Base-by-base conservation (phyloP, 2,113 vertebrate species). In the Pampusana beccarii region DNA sequence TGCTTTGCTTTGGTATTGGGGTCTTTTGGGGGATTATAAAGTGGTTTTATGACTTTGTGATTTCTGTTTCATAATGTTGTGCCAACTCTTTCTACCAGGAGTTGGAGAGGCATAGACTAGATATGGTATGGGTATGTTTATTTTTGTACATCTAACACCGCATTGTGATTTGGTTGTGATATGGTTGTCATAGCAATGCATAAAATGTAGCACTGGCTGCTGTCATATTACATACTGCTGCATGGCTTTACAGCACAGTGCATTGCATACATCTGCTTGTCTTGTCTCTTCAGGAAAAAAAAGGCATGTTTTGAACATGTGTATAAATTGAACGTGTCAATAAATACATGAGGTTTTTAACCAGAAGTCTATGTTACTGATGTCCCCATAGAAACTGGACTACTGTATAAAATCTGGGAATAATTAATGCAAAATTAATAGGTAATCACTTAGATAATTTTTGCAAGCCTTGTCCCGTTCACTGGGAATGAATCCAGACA, bases 51-150 rank as follows among this genome's bases (percentile, higher is more conserved):
- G 97, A 98, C 98, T 98, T 97, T 99, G 97, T 98, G 98, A 98
- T 99, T 98, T 98, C 99, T 99, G 98, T 99, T 98, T 99, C 98
- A 99, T 99, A 99, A 99, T 99, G 96, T 98, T 98, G 98, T 99
- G 98, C 98, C 98, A 99, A 99, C 99, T 99, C 98, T 99, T 98
- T 99, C 98, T 99, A 97, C 98, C 98, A 99, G 99, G 99, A 99
- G 98, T 99, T 99, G 99, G 99, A 99, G 99, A 99, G 98, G 98
- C 99, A 99, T 99, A 99, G 99, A 99, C 99, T 99, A 99, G 99
- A 99, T 99, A 99, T 99, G 99, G 99, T 99, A 99, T 99, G 99
- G 99, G 98, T 99, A 99, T 99, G 99, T 99, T 99, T 99, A 99
- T 99, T 99, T 99, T 98, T 98, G 98, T 98, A 98, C 98, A 98